Percentiles rank a stretch among this genome's conserved stretches.
Evolutionary conservation across 2,888 invertebrate species (phyloP).

Genomic region (Baccha elongata): DNA sequence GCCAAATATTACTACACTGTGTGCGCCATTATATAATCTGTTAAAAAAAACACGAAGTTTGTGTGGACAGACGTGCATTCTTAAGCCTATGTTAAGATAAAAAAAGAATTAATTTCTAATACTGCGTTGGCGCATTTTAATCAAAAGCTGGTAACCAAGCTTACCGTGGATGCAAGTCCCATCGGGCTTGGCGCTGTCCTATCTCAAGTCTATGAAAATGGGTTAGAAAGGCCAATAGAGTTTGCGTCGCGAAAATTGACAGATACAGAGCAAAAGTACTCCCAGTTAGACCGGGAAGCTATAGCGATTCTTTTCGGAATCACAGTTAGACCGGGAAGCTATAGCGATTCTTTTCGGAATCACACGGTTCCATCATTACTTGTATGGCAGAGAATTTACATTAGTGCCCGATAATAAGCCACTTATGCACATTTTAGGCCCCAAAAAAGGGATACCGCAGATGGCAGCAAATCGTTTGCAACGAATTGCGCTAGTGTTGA

Average conservation of each 20-base stretch:
- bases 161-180: conserved; percentile 75
- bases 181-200: conserved; percentile 77
- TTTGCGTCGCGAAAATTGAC: conserved; percentile 77
- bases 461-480: conserved; percentile 33
- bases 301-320: too few species aligned
- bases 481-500: conserved; percentile 15
- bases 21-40: conserved; percentile 19
- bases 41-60: conserved; percentile 31
- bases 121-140: conserved; percentile 75
- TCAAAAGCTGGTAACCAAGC: conserved; percentile 68
- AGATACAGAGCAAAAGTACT: conserved; percentile 73
- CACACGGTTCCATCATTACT: conserved; percentile 77
- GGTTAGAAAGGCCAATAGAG: conserved; percentile 79
- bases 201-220: conserved; percentile 77
- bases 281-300: too few species aligned
- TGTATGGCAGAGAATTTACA: conserved; percentile 43
- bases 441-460: conserved; percentile 45
- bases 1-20: conserved; percentile 32
- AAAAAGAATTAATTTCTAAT: conserved; percentile 15
- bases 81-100: conserved; percentile 17
- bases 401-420: conserved; percentile 55
- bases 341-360: conserved; percentile 78
- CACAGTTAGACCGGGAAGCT: too few species aligned
- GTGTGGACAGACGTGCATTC: conserved; percentile 9
- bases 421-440: conserved; percentile 42